Conservation (phyloP, 2,888 invertebrate genomes). For the Drosophila limbata region DNA sequence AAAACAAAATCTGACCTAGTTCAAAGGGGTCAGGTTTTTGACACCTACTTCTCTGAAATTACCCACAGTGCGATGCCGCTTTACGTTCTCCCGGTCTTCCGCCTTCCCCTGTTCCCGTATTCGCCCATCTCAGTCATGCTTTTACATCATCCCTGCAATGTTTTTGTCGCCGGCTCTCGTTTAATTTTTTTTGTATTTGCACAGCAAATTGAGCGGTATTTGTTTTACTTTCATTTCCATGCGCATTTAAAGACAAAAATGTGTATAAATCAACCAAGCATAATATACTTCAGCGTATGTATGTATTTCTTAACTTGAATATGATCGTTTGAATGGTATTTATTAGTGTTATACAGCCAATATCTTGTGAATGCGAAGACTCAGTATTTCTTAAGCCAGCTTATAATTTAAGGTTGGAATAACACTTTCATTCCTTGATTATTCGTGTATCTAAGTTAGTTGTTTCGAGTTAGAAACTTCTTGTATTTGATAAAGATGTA, state of each 20-base stretch:
- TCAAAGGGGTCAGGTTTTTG: no score
- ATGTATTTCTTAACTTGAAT: not conserved
- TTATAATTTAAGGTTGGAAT: not conserved
- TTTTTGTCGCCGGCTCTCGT: constrained; percentile 48
- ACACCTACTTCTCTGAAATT: no score
- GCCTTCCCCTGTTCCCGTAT: constrained; percentile 2
- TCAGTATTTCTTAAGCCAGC: not conserved
- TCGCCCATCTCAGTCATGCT: constrained; percentile 17
- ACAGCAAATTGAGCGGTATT: constrained; percentile 76
- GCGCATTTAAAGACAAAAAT: constrained; percentile 20
- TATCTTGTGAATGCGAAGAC: not conserved
- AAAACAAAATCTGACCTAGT: no score
- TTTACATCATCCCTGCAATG: constrained; percentile 40
- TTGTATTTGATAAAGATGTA: no score
- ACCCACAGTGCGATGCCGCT: not conserved
- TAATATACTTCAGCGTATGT: not conserved
- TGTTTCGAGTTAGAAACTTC: no score
- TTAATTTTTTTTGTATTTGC: constrained; percentile 71
- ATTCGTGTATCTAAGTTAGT: no score
- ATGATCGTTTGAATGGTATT: not conserved
- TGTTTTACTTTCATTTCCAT: constrained; percentile 64
- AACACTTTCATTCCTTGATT: not conserved
- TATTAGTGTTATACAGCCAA: not conserved
- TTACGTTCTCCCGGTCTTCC: not conserved
- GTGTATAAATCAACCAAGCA: constrained; percentile 5